Evolutionary conservation across 2,888 invertebrate species (phyloP), one percentile per base, ranked within the genome.

Genomic region (Gymnoscelis rufifasciata): DNA sequence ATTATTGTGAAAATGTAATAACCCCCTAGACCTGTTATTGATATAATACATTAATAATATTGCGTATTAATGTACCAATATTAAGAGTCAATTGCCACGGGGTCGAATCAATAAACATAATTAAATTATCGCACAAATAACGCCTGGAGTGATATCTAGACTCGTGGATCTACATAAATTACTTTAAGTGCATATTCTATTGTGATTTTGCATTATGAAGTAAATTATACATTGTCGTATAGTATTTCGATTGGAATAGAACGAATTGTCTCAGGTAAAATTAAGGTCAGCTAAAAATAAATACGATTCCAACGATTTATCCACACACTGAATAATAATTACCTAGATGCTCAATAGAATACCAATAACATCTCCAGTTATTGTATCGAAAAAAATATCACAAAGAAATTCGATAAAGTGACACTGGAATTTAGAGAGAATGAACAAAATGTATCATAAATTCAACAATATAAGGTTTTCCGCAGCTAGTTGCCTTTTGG

Each of bases 401-500:
- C 59, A 48, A 49, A 73, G 77, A 78, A 79, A 77, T 63, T 60
- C 59, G 69, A 66, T 71, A 66, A 71, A 79, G 82, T 75, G 74
- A 73, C 67, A 72, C 60, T 71, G 69, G 76, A 76, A 81, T 78
- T 70, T 76, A 65, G 78, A 75, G 66, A 77, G 69, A 69, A 68
- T 66, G 68, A 64, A 65, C 67, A 66, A 33, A 74, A 74, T 72
- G 74, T 78, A 77, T 81, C 80, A 81, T 84, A 86, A 86, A 84
- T 86, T 81, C 64, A 68, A 76, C 76, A 81, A 78, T 81, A 82
- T 80, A 81, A 78, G 80, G 80, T 77, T 82, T 74, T 74, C 74
- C 74, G 71, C 73, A 76, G 78, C 77, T 76, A 82, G 83, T 83
- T 82, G 81, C 80, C 78, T 81, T 81, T 82, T 81, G 77, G 74